Conservation (phyloP, 1,140 invertebrate genomes). For the Microvelia longipes region DNA sequence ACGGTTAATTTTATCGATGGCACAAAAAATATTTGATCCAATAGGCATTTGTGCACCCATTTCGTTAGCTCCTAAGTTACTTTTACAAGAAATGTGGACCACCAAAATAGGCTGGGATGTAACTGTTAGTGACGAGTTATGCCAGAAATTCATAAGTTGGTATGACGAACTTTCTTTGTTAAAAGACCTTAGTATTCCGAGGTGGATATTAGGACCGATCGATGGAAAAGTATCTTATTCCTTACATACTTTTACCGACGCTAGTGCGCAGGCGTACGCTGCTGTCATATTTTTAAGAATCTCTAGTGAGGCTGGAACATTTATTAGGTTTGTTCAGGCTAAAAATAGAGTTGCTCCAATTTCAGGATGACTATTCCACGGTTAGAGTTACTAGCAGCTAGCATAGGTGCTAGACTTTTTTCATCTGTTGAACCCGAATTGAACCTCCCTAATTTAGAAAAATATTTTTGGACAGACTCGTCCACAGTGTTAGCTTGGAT, state of each 20-base stretch:
- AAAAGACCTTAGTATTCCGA: neutral
- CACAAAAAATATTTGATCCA: neutral
- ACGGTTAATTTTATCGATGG: neutral
- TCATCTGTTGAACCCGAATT: neutral
- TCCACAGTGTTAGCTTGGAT: constrained; percentile 27
- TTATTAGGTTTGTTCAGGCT: constrained; percentile 10
- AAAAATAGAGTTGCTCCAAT: constrained; percentile 25
- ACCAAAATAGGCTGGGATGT: neutral
- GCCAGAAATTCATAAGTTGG: neutral
- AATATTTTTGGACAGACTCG: constrained; percentile 26
- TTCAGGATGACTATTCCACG: constrained; percentile 25
- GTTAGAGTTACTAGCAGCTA: constrained; percentile 27
- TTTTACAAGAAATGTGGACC: neutral
- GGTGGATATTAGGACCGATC: neutral
- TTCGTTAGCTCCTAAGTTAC: neutral
- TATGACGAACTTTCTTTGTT: neutral
- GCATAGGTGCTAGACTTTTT: constrained; percentile 24
- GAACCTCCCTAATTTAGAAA: constrained; percentile 13
- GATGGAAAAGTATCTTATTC: neutral
- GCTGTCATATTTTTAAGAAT: constrained; percentile 21
- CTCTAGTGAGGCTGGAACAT: neutral
- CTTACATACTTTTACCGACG: constrained; percentile 27
- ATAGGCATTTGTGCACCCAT: neutral
- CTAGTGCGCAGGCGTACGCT: constrained; percentile 24
- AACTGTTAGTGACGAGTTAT: neutral